phyloP scores from a whole-genome alignment of 2,888 invertebrate species.

The Hypomecis punctinalis region DNA sequence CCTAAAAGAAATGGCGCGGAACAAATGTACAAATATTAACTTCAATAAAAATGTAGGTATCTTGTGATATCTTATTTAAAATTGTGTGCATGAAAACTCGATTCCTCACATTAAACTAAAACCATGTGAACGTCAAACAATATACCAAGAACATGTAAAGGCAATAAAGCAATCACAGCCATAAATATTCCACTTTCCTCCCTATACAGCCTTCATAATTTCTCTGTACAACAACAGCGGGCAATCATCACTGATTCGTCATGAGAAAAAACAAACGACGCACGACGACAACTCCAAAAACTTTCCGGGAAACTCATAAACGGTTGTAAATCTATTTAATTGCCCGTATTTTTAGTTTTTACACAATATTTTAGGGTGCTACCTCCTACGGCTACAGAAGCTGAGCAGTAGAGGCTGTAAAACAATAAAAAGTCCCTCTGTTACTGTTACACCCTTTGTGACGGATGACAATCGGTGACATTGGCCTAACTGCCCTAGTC shows the following conservation, averaged over 20 bases:
- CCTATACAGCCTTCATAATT: slow-evolving; percentile 42
- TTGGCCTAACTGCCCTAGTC: slow-evolving; percentile 62
- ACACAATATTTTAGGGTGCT: slow-evolving; percentile 71
- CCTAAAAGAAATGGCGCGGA: no score
- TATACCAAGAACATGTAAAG: slow-evolving; percentile 26
- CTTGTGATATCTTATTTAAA: no score
- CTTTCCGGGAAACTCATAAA: slow-evolving; percentile 68
- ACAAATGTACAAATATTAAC: no score
- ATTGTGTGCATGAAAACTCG: no score
- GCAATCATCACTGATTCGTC: slow-evolving; percentile 59
- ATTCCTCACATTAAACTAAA: no score
- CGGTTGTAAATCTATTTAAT: slow-evolving; percentile 82
- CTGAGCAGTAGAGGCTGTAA: slow-evolving; percentile 61
- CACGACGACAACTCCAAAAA: slow-evolving; percentile 18
- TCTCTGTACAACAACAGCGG: slow-evolving; percentile 49
- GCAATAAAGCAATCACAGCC: slow-evolving; percentile 42
- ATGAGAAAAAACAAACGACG: slow-evolving; percentile 55
- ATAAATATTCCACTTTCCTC: slow-evolving; percentile 44
- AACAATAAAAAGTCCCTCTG: slow-evolving; percentile 78
- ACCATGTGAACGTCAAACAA: slow-evolving; percentile 19
- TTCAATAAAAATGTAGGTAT: no score
- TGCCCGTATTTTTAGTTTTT: slow-evolving; percentile 69
- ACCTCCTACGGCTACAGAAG: slow-evolving; percentile 81
- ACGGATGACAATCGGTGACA: slow-evolving; percentile 64
- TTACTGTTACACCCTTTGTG: slow-evolving; percentile 74